These are phyloP conservation scores for Lemur catta DNA, from an alignment of 2,797 vertebrate species.

Conservation along the genomic window DNA sequence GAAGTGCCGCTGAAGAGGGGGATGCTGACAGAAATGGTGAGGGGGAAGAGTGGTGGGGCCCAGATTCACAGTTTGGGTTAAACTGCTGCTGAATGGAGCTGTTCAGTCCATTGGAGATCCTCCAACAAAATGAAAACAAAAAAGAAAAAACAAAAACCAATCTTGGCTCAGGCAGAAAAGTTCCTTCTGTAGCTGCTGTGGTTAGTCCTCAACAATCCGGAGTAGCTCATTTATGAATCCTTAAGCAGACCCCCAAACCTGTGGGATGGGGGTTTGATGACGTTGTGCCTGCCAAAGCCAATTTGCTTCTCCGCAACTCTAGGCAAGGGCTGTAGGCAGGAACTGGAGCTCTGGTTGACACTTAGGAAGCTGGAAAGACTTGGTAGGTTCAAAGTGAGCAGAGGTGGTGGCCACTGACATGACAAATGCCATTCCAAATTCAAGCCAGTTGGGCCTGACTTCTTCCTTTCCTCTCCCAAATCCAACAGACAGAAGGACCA, in stretches of 20 bases:
- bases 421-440: neutral
- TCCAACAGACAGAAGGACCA: conserved; percentile 8
- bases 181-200: neutral
- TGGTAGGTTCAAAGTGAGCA: neutral
- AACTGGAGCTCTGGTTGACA: neutral
- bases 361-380: neutral
- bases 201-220: neutral
- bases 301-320: neutral
- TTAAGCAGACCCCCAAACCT: neutral
- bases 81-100: conserved; percentile 38
- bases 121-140: neutral
- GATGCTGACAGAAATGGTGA: neutral
- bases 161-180: neutral
- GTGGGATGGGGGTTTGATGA: neutral
- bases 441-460: neutral
- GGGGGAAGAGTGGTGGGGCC: neutral
- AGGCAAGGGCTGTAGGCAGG: neutral
- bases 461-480: neutral
- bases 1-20: neutral
- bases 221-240: neutral
- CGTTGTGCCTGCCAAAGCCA: neutral
- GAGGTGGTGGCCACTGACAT: neutral
- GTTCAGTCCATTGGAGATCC: neutral
- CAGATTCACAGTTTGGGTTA: conserved; percentile 11
- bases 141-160: neutral